Base-by-base conservation (phyloP, 2,888 invertebrate species). In the Tinea semifulvella region DNA sequence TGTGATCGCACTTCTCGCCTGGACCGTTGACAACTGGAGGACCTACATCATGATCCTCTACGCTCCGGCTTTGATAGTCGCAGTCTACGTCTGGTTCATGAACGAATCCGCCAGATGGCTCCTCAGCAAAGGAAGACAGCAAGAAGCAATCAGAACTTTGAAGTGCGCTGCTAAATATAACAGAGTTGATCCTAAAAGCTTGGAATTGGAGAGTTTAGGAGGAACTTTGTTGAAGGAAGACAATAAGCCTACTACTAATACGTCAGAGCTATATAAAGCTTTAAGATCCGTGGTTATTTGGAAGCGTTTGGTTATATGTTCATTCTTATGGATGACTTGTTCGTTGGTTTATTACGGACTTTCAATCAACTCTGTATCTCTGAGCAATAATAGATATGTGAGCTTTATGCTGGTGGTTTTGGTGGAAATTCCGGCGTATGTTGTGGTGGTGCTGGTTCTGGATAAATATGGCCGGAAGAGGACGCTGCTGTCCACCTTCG, bases 61-160 rank as follows among this genome's bases (percentile, higher is more conserved):
- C 64, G 70, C 83, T 2, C 93, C 92, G 0, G 85, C 88, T 0
- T 61, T 90, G 25, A 65, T 90, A 0, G 83, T 90, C 19, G 63
- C 90, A 11, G 60, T 84, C n/a, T 89, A 90, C 60, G 83, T 88
- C 43, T 89, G 89, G 86, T 68, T 89, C 47, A 80, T 89, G 58
- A 90, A 91, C 4, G 91, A 91, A 67, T 90, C 90, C 49, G 84
- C 90, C 7, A 80, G 92, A 54, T 94, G 93, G 93, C 80, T 92
- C 3, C 69, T 92, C 20, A 87, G 88, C 44, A 88, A 89, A 60
- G 87, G 88, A 3, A 81, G 85, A 55, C 74, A 84, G 50, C 84
- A 87, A 10, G 84, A 88, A 56, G 91, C 90, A 0, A 83, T 87
- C 39, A 65, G 61, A 6, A 85, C 88, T 1, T 65, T 90, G 5